Evolutionary conservation across 2,113 vertebrate genomes (phyloP).

Genomic region (Fulica atra): DNA sequence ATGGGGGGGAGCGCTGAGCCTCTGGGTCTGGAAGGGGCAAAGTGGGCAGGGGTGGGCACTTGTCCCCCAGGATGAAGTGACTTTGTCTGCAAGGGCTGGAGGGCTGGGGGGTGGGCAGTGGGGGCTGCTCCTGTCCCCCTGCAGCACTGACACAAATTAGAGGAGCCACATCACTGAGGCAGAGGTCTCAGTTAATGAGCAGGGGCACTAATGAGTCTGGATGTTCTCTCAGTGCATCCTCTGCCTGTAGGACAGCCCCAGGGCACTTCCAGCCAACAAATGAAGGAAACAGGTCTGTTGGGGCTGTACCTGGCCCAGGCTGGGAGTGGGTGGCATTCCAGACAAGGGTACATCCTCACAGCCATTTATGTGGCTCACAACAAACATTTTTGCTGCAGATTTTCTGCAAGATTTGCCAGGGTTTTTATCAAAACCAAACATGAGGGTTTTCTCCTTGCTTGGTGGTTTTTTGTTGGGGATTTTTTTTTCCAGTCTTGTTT

Average conservation of each 20-base stretch:
- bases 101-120: neutral
- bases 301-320: neutral
- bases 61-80: accelerated
- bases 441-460: neutral
- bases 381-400: neutral
- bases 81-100: neutral
- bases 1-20: neutral
- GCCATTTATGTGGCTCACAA: neutral
- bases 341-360: neutral
- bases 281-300: neutral
- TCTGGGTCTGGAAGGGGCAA: neutral
- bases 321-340: neutral
- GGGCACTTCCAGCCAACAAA: neutral
- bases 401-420: neutral
- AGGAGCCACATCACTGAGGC: neutral
- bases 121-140: neutral
- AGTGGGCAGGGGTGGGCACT: neutral
- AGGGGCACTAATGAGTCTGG: conserved; percentile 17
- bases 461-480: too few relatives aligned
- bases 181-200: neutral
- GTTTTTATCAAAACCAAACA: neutral
- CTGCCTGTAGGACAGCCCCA: conserved; percentile 2
- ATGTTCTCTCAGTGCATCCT: neutral
- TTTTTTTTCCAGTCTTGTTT: neutral
- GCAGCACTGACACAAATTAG: neutral